Evolutionary conservation across 2,113 vertebrate genomes (phyloP), one percentile per base, ranked within the genome.

Genomic region (Malurus cyaneus): DNA sequence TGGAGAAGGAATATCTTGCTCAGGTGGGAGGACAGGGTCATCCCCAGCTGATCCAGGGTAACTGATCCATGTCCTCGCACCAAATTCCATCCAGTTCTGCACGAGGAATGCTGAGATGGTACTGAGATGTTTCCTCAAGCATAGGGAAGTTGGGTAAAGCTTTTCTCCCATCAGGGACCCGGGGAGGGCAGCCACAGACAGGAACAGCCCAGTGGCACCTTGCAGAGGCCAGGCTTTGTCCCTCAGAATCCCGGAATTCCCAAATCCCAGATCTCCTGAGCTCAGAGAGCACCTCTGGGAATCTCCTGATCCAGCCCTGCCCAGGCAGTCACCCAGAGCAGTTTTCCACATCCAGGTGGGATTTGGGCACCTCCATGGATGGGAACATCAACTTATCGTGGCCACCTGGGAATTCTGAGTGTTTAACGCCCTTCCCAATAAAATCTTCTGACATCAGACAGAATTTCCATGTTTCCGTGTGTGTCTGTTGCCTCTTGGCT

Each of bases 31-130:
- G 21, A 23, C 32, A 36, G 42, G 49, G 28, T 26, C 73, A 84
- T 49, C 14, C 46, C 34, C 44, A 21, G 32, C 20, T 36, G 28
- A 9, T 12, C 34, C 36, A 31, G 47, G 26, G 8, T 21, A 54
- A 8, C 36, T 64, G 42, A n/a, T 18, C 41, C 49, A 2, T 0
- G 0, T 70, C 41, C n/a, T 72, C 9, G 0, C 29, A 26, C 62
- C 39, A 49, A 12, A 31, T 25, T 16, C 65, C 14, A 49, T 23
- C 53, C 41, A 34, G 0, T 44, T 79, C 76, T 19, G 16, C 7
- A 10, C 11, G 2, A 6, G 29, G 17, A 21, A 4, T 20, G 5
- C 44, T 24, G 41, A 60, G 49, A 18, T 9, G 44, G 18, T 12
- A 13, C 46, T 15, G 8, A 47, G 36, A 8, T 0, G 2, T 56